These are phyloP conservation scores for Lepeophtheirus nordmannii DNA, from an alignment of 2,888 invertebrate species.

Conservation along the genomic window DNA sequence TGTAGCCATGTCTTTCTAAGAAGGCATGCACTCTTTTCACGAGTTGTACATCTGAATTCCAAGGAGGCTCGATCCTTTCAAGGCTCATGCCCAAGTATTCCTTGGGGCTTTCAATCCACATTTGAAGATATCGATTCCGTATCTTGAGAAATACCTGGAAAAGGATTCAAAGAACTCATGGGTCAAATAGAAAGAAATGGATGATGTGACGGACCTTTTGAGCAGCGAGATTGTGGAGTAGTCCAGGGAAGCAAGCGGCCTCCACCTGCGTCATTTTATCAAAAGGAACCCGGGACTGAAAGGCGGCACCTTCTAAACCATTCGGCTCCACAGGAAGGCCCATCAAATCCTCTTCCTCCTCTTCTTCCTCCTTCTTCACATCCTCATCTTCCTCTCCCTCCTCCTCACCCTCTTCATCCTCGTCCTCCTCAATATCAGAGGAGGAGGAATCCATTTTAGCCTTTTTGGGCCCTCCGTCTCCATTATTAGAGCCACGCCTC, in stretches of 20 bases:
- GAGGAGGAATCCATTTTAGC: neutral
- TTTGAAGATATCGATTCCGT: slow-evolving; percentile 44
- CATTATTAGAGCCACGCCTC: slow-evolving; percentile 7
- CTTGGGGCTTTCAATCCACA: slow-evolving; percentile 92
- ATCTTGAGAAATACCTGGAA: slow-evolving; percentile 14
- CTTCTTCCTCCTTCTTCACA: neutral
- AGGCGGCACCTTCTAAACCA: slow-evolving; percentile 70
- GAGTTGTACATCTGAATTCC: slow-evolving; percentile 73
- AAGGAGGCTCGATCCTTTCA: slow-evolving; percentile 66
- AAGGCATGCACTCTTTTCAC: slow-evolving; percentile 73
- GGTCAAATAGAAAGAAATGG: neutral
- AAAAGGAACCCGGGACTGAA: slow-evolving; percentile 80
- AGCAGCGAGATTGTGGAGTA: slow-evolving; percentile 43
- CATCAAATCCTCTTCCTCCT: slow-evolving; percentile 19
- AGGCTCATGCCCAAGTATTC: slow-evolving; percentile 68
- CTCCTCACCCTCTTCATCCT: neutral
- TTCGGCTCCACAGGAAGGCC: slow-evolving; percentile 23
- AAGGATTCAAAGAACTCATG: neutral
- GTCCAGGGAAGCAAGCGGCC: slow-evolving; percentile 81
- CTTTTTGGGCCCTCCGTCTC: slow-evolving; percentile 2
- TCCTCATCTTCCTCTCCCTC: neutral
- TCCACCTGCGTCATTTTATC: slow-evolving; percentile 87
- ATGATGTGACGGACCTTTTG: slow-evolving; percentile 4
- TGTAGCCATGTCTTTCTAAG: slow-evolving; percentile 84
- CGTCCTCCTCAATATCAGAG: neutral